phyloP scores from a whole-genome alignment of 2,797 vertebrate genomes.

The Lacerta agilis region DNA sequence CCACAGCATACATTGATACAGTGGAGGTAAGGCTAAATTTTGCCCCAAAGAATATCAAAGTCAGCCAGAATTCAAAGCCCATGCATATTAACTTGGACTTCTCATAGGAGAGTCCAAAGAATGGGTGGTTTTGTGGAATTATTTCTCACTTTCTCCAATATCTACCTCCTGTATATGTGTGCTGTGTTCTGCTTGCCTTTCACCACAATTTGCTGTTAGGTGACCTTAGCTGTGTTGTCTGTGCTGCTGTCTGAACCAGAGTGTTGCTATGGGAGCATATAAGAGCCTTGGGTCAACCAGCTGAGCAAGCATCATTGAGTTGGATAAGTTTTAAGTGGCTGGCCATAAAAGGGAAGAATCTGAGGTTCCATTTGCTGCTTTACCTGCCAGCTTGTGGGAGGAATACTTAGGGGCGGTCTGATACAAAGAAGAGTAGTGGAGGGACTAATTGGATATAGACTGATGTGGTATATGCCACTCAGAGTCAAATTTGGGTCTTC shows the following conservation, averaged over 20 bases:
- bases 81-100: background rate
- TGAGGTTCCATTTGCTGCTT: background rate
- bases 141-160: background rate
- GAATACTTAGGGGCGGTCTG: background rate
- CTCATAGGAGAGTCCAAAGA: background rate
- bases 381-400: background rate
- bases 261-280: slow-evolving; percentile 13
- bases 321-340: background rate
- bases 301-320: rapidly evolving
- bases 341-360: background rate
- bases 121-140: background rate
- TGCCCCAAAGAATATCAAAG: background rate
- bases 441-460: background rate
- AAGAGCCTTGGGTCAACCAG: background rate
- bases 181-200: background rate
- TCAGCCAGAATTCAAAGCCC: too few species aligned
- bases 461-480: background rate
- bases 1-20: background rate
- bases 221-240: background rate
- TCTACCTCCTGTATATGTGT: background rate
- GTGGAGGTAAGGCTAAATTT: background rate
- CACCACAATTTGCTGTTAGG: background rate
- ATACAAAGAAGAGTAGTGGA: background rate
- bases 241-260: background rate
- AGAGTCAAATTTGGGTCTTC: background rate